Evolutionary conservation across 2,888 invertebrate genomes (phyloP).

Genomic region (Saturnia japonica): DNA sequence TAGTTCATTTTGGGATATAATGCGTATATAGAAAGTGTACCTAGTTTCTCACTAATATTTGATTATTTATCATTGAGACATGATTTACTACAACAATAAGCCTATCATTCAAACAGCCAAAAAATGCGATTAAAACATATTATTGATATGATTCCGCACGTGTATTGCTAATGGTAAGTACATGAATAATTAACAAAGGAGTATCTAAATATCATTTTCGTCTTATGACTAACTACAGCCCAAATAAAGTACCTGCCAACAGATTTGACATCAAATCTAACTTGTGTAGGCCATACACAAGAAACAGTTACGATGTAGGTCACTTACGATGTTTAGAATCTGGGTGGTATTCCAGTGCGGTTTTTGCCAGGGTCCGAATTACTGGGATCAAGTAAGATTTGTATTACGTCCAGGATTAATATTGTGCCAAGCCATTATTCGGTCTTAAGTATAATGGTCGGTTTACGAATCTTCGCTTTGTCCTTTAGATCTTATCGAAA

Average conservation of each 20-base stretch:
- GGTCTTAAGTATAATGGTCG: not conserved
- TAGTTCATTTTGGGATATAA: not conserved
- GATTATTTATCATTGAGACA: not conserved
- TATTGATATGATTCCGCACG: not conserved
- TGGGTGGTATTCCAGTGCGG: not conserved
- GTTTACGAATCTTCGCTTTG: conserved; percentile 1
- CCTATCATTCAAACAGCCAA: not conserved
- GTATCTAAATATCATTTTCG: not conserved
- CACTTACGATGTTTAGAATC: not conserved
- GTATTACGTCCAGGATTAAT: conserved; percentile 14
- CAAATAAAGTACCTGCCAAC: not conserved
- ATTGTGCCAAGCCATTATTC: conserved; percentile 4
- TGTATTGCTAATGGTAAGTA: too few relatives aligned
- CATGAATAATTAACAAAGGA: not conserved
- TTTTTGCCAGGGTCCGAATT: not conserved
- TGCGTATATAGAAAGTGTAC: not conserved
- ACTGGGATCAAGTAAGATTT: conserved; percentile 10
- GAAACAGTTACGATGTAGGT: not conserved
- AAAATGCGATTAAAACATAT: not conserved
- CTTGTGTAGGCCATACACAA: not conserved
- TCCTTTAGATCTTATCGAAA: not conserved
- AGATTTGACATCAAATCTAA: not conserved
- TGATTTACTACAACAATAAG: not conserved
- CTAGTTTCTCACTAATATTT: not conserved
- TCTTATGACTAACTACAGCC: not conserved